phyloP scores from a whole-genome alignment of 2,113 vertebrate genomes.

The Otis tarda region DNA sequence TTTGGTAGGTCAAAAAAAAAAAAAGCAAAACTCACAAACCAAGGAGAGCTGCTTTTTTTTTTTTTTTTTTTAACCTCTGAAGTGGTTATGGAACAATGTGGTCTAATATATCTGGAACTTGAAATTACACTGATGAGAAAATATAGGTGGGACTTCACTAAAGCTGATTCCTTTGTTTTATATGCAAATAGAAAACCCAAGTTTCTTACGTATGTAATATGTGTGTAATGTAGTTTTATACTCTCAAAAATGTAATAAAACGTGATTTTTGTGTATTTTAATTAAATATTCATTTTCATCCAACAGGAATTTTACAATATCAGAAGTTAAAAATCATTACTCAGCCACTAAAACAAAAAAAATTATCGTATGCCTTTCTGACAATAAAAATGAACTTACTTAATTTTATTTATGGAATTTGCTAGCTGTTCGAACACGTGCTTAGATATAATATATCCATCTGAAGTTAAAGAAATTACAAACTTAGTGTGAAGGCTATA shows the following conservation, averaged over 20 bases:
- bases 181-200: background rate
- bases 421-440: rapidly evolving
- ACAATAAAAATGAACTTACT: background rate
- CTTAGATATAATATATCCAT: background rate
- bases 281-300: background rate
- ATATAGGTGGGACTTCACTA: background rate
- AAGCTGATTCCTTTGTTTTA: background rate
- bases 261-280: background rate
- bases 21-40: rapidly evolving
- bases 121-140: background rate
- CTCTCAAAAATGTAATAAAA: background rate
- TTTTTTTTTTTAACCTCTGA: background rate
- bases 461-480: background rate
- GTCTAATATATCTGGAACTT: background rate
- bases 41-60: background rate
- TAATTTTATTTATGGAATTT: background rate
- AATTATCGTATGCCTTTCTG: background rate
- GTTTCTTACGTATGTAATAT: background rate
- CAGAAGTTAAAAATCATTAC: background rate
- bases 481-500: background rate
- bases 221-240: background rate
- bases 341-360: background rate
- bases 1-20: background rate
- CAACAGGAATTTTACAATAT: background rate
- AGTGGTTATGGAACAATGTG: background rate